A percentile compares a stretch with the other conserved stretches of the same genome.
Conservation (phyloP, 2,113 vertebrate species). For the Lamprologus sp. region DNA sequence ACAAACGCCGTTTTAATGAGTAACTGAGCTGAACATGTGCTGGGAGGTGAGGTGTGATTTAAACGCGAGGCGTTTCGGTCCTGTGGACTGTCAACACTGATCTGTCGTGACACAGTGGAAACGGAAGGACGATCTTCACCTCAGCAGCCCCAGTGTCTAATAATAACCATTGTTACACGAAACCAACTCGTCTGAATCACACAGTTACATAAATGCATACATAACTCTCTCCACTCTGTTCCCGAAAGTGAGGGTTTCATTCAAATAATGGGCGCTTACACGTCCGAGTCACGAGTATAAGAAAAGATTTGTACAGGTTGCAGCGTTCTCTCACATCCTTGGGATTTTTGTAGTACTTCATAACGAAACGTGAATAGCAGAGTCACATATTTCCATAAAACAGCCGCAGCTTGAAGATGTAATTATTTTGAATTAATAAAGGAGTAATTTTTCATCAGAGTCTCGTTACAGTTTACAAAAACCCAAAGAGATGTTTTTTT, state of each 20-base stretch:
- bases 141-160: neutral
- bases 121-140: neutral
- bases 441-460: neutral
- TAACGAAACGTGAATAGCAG: neutral
- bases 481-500: neutral
- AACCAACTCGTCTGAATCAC: neutral
- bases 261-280: neutral
- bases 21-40: neutral
- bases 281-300: neutral
- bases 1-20: neutral
- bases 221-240: neutral
- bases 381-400: neutral
- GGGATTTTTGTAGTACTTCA: neutral
- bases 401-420: neutral
- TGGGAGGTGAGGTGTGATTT: neutral
- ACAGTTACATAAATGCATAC: slow-evolving; percentile 1
- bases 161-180: slow-evolving; percentile 28
- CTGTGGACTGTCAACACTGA: neutral
- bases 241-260: neutral
- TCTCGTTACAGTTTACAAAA: neutral
- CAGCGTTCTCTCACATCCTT: neutral
- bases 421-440: neutral
- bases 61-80: neutral
- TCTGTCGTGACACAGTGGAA: neutral
- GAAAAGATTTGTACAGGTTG: neutral